Evolutionary conservation across 2,888 invertebrate species (phyloP).

Genomic region (Zelleria hepariella): DNA sequence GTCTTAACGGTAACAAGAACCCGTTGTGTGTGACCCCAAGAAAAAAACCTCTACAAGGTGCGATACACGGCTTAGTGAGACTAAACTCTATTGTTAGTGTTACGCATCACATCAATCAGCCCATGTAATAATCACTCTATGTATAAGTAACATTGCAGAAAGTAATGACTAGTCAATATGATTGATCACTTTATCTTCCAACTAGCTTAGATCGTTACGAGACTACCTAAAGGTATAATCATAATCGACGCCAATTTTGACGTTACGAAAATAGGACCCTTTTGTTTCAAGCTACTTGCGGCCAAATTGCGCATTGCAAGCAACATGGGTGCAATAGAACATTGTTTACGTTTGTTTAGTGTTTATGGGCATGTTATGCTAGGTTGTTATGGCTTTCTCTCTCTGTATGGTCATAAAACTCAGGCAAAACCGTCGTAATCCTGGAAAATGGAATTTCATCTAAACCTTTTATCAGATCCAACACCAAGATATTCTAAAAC

Average conservation of each 20-base stretch:
- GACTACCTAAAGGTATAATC: background rate
- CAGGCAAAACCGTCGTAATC: background rate
- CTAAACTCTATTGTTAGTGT: background rate
- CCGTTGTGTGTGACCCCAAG: background rate
- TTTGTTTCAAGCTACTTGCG: background rate
- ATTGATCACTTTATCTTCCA: background rate
- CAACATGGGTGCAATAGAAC: background rate
- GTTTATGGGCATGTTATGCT: background rate
- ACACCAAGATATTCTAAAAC: background rate
- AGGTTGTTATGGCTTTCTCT: background rate
- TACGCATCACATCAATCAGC: background rate
- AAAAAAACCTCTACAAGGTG: background rate
- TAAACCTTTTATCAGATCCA: background rate
- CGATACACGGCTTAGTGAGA: background rate
- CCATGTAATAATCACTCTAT: background rate
- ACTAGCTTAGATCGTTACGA: background rate
- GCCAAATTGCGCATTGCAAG: background rate
- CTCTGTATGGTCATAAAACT: background rate
- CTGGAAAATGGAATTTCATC: background rate
- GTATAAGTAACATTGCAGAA: background rate
- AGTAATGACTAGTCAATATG: background rate
- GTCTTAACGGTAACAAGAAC: background rate
- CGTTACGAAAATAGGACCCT: background rate
- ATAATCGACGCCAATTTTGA: background rate
- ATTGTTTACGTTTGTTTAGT: background rate